Evolutionary conservation across 2,888 invertebrate species (phyloP).

Genomic region (Notocelia uddmanniana): DNA sequence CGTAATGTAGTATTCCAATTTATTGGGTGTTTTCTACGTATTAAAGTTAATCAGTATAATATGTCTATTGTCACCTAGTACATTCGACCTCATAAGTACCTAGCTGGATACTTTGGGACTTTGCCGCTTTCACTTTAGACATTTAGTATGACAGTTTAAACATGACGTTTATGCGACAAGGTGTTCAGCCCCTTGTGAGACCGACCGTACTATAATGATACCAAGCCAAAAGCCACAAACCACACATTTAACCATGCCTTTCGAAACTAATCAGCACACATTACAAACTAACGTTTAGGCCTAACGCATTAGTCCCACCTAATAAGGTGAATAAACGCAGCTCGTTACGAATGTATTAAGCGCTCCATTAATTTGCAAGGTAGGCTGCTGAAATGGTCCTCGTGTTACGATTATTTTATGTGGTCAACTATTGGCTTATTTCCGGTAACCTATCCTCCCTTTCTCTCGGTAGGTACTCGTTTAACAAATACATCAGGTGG

Average conservation of each 20-base stretch:
- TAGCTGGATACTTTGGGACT: too few relatives aligned
- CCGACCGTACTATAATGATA: too few relatives aligned
- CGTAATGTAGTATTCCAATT: too few relatives aligned
- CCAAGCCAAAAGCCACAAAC: too few relatives aligned
- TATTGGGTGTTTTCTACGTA: too few relatives aligned
- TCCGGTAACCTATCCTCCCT: background rate
- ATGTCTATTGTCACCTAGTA: too few relatives aligned
- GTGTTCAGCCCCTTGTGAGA: too few relatives aligned
- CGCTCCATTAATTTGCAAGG: conserved; percentile 28
- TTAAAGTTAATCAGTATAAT: too few relatives aligned
- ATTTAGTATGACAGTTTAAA: too few relatives aligned
- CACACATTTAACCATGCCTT: background rate
- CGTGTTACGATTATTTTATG: conserved; percentile 21
- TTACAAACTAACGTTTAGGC: conserved; percentile 25
- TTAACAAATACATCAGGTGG: background rate
- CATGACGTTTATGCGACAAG: too few relatives aligned
- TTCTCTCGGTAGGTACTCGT: background rate
- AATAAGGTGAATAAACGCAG: conserved; percentile 25
- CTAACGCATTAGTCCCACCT: conserved; percentile 37
- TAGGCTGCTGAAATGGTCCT: conserved; percentile 21
- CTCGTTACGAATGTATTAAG: conserved; percentile 41
- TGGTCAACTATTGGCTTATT: conserved; percentile 13
- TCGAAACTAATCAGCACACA: conserved; percentile 11
- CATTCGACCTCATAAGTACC: too few relatives aligned
- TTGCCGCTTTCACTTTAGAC: too few relatives aligned